Conservation (phyloP, 2,113 vertebrate genomes). For the Chionodraco myersi region DNA sequence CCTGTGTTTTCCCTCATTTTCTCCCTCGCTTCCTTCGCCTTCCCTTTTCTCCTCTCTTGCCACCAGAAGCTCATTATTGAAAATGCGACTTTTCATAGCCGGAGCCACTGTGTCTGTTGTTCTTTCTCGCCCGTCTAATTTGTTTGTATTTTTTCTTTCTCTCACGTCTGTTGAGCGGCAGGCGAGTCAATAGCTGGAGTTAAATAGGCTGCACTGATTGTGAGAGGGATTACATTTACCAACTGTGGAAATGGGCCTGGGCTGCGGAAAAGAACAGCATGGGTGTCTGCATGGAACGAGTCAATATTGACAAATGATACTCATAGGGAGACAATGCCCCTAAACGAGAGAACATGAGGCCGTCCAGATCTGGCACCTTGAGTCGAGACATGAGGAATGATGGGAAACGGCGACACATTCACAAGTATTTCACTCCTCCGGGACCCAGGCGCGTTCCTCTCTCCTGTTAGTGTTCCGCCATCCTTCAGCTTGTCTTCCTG, state of each 20-base stretch:
- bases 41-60: constrained; percentile 45
- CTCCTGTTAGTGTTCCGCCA: constrained; percentile 9
- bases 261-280: constrained; percentile 25
- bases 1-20: constrained; percentile 56
- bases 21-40: constrained; percentile 22
- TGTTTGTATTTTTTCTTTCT: constrained; percentile 68
- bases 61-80: constrained; percentile 69
- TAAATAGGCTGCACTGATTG: constrained; percentile 79
- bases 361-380: constrained; percentile 17
- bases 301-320: constrained; percentile 69
- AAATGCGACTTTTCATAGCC: constrained; percentile 66
- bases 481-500: constrained; percentile 37
- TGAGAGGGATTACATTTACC: constrained; percentile 74
- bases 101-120: constrained; percentile 47
- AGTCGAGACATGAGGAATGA: constrained; percentile 37
- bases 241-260: constrained; percentile 67
- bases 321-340: constrained; percentile 59
- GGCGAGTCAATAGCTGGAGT: constrained; percentile 74
- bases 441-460: background rate
- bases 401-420: constrained; percentile 23
- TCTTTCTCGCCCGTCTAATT: constrained; percentile 65
- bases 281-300: constrained; percentile 44
- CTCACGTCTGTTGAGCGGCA: constrained; percentile 57
- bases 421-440: background rate
- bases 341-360: constrained; percentile 45